Percentiles rank a stretch among this genome's conserved stretches.
These are phyloP conservation scores for Aptenodytes patagonicus DNA, from an alignment of 2,113 vertebrate genomes.

Conservation along the genomic window DNA sequence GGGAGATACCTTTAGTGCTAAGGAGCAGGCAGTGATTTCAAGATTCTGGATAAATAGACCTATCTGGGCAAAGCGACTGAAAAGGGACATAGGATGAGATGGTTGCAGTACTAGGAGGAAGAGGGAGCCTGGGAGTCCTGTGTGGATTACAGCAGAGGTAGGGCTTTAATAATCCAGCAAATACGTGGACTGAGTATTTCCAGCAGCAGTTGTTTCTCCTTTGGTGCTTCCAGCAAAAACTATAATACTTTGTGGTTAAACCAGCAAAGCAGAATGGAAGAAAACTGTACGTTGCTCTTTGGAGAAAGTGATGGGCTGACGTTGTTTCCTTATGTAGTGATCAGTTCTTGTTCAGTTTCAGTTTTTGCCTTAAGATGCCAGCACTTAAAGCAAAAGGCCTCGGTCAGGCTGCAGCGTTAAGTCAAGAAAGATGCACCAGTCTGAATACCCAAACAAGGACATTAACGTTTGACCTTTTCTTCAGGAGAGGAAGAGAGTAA, in stretches of 20 bases:
- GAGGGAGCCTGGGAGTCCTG: not conserved
- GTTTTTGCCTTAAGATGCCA: not conserved
- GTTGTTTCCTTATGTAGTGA: accelerated
- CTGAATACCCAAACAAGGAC: not conserved
- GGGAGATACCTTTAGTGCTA: not conserved
- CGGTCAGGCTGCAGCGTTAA: not conserved
- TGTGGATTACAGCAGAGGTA: not conserved
- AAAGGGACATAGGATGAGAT: not conserved
- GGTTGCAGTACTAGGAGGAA: not conserved
- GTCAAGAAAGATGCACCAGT: not conserved
- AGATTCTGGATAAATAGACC: not conserved
- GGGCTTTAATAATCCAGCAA: not conserved
- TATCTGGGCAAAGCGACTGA: not conserved
- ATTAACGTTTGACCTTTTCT: not conserved
- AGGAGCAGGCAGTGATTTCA: not conserved
- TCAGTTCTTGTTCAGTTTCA: not conserved
- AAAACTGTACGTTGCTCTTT: not conserved
- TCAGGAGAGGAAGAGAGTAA: not conserved
- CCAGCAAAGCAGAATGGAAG: not conserved
- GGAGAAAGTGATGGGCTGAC: not conserved
- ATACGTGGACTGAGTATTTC: not conserved
- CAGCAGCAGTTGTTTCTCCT: not conserved
- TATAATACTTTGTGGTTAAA: not conserved
- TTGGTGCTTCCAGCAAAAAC: not conserved
- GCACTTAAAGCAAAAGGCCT: not conserved